Evolutionary conservation across 2,113 vertebrate genomes (phyloP).

Genomic region (Melanotaenia duboulayi): DNA sequence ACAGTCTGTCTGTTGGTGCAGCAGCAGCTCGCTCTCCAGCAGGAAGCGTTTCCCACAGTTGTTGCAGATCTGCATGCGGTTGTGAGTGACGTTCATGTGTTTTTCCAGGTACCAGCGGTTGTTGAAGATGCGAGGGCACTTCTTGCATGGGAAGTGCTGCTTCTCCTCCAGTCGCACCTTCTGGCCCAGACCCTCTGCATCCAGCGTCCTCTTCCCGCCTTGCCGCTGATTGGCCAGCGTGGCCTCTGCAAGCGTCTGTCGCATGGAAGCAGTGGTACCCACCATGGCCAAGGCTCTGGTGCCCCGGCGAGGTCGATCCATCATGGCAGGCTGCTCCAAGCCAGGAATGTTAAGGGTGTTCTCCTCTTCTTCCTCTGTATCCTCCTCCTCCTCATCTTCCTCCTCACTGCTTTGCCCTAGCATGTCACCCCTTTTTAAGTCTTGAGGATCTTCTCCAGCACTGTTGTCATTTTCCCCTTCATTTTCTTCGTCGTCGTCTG

Average conservation of each 20-base stretch:
- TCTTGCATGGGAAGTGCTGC: constrained; percentile 93
- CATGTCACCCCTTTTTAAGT: constrained; percentile 62
- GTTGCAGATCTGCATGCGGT: constrained; percentile 96
- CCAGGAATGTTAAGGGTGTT: constrained; percentile 80
- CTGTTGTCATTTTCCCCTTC: constrained; percentile 67
- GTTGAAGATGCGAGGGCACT: constrained; percentile 95
- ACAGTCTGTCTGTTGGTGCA: constrained; percentile 97
- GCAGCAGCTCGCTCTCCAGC: constrained; percentile 92
- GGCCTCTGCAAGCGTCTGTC: constrained; percentile 79
- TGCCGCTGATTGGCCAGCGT: constrained; percentile 69
- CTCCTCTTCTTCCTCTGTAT: constrained; percentile 83
- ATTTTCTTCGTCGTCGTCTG: constrained; percentile 81
- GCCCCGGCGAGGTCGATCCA: constrained; percentile 74
- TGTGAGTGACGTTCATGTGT: constrained; percentile 97
- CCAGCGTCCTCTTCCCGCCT: constrained; percentile 84
- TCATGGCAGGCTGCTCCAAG: constrained; percentile 73
- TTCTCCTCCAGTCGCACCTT: constrained; percentile 96
- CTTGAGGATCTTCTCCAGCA: constrained; percentile 77
- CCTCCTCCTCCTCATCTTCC: constrained; percentile 70
- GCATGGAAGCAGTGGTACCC: constrained; percentile 80
- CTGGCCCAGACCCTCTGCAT: constrained; percentile 86
- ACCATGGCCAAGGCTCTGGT: constrained; percentile 74
- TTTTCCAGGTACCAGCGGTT: constrained; percentile 99
- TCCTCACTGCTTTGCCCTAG: constrained; percentile 79
- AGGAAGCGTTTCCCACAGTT: constrained; percentile 95